A percentile compares a stretch with the other conserved stretches of the same genome.
Conservation (phyloP, 2,797 vertebrate species). For the Melanotaenia parkinsoni region DNA sequence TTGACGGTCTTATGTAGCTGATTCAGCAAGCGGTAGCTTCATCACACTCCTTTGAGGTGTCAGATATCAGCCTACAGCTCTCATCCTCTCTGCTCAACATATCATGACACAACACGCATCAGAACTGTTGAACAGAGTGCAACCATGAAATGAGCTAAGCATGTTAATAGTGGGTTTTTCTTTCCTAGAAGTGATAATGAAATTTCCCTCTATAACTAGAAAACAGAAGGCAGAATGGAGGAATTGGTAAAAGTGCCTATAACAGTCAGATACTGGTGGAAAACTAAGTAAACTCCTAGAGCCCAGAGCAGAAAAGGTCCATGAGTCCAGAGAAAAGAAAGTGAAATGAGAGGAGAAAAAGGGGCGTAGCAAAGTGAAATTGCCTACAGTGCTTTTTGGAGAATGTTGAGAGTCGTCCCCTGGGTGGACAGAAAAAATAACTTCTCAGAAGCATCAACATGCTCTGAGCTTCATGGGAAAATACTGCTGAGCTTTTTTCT, state of each 20-base stretch:
- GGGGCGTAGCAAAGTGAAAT: slow-evolving; percentile 20
- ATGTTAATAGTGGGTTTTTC: slow-evolving; percentile 3
- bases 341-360: slow-evolving; percentile 10
- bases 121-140: not conserved
- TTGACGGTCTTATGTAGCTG: not conserved
- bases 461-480: slow-evolving; percentile 70
- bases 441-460: slow-evolving; percentile 15
- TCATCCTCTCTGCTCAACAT: slow-evolving; percentile 17
- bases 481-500: slow-evolving; percentile 11
- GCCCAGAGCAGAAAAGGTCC: slow-evolving; percentile 3
- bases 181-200: slow-evolving; percentile 18
- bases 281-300: slow-evolving; percentile 31
- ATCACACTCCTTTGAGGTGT: slow-evolving; percentile 33
- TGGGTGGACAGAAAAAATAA: slow-evolving; percentile 38
- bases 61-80: slow-evolving; percentile 26
- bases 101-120: slow-evolving; percentile 5
- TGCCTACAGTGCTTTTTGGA: slow-evolving; percentile 37
- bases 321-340: slow-evolving; percentile 26
- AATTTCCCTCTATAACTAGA: slow-evolving; percentile 21
- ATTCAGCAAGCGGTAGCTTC: slow-evolving; percentile 20
- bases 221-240: slow-evolving; percentile 28
- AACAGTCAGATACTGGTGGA: slow-evolving; percentile 23
- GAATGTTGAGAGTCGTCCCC: slow-evolving; percentile 49
- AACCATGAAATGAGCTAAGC: not conserved
- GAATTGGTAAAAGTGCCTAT: slow-evolving; percentile 38